Conservation (phyloP, 1,140 invertebrate species). For the Muscidifurax raptorellus region DNA sequence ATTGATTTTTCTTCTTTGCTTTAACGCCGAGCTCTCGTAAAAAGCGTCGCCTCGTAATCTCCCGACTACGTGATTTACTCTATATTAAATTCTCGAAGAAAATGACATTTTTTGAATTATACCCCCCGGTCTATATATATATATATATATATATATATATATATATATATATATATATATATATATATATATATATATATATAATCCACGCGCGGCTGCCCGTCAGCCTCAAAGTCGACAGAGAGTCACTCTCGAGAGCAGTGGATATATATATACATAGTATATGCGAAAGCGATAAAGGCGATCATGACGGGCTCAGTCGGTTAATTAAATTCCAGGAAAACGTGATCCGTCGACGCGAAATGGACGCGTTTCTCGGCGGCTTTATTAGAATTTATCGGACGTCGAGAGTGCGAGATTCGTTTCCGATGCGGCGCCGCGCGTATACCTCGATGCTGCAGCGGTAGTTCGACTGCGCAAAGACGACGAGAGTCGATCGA, state of each 20-base stretch:
- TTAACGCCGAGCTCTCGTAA: background rate
- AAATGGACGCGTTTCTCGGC: background rate
- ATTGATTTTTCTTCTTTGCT: background rate
- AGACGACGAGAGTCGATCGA: background rate
- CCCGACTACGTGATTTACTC: background rate
- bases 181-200: too few relatives aligned
- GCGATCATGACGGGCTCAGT: background rate
- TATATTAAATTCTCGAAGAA: background rate
- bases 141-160: too few relatives aligned
- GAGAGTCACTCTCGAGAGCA: too few relatives aligned
- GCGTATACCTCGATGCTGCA: background rate
- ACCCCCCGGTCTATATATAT: too few relatives aligned
- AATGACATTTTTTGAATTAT: background rate
- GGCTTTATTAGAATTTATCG: conserved; percentile 18
- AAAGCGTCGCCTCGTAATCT: background rate
- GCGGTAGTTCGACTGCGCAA: background rate
- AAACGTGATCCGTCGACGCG: background rate
- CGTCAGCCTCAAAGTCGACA: background rate
- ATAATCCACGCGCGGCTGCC: background rate
- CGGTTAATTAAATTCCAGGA: conserved; percentile 11
- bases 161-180: too few relatives aligned
- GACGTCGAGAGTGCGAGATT: background rate
- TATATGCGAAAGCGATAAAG: background rate
- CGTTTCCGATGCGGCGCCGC: background rate
- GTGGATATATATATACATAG: background rate